Evolutionary conservation across 2,888 invertebrate species (phyloP).

Genomic region (Leistus spinibarbis): DNA sequence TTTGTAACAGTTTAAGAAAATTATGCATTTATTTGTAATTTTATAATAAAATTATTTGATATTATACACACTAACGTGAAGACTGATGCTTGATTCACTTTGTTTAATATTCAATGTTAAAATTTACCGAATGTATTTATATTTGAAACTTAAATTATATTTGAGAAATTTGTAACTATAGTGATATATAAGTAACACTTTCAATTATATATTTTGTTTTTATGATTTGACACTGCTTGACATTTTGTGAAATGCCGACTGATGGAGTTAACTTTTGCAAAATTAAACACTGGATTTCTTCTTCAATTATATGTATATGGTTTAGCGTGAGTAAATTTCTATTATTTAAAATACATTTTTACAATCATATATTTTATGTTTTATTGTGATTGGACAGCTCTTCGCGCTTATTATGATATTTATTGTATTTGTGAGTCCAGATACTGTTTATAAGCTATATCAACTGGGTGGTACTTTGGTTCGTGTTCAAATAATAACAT

Average conservation of each 20-base stretch:
- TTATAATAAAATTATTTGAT: conserved; percentile 23
- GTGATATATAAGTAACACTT: not conserved
- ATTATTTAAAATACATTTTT: not conserved
- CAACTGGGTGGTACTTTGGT: not conserved
- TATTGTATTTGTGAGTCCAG: not conserved
- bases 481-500: not conserved
- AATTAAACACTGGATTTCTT: conserved; percentile 16
- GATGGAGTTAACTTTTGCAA: conserved; percentile 12
- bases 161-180: conserved; percentile 8
- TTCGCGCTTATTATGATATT: not conserved
- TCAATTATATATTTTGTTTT: conserved; percentile 8
- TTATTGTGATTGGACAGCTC: not conserved
- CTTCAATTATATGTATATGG: conserved; percentile 11
- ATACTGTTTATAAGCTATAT: not conserved
- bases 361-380: not conserved
- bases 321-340: conserved; percentile 14
- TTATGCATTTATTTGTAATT: conserved; percentile 37
- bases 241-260: not conserved
- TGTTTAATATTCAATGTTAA: conserved; percentile 20
- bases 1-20: not conserved
- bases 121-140: conserved; percentile 24
- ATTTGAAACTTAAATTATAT: conserved; percentile 22
- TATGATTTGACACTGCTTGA: not conserved
- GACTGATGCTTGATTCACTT: conserved; percentile 35
- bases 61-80: conserved; percentile 27